A percentile compares a stretch with the other conserved stretches of the same genome.
Conservation (phyloP, 2,113 vertebrate genomes). For the Microcebus lehilahytsara region DNA sequence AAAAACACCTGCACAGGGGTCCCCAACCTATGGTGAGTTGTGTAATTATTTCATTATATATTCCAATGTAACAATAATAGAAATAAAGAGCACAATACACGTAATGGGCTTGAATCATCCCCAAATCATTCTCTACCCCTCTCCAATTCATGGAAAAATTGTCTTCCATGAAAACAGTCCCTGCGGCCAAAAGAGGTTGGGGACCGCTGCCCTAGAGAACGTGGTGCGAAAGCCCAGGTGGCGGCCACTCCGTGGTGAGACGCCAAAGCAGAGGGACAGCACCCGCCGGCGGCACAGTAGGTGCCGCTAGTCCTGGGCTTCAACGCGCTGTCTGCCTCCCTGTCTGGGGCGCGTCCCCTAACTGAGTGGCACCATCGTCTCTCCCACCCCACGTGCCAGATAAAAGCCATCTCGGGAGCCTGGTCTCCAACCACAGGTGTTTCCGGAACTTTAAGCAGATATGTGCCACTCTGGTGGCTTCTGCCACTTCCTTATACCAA, state of each 20-base stretch:
- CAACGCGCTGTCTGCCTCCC: neutral
- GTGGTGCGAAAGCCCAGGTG: neutral
- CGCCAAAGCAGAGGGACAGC: neutral
- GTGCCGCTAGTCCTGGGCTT: neutral
- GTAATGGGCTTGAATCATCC: no score
- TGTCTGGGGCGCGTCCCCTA: fast-evolving
- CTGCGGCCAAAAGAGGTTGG: no score
- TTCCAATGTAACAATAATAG: no score
- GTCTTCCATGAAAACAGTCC: no score
- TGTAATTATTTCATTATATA: no score
- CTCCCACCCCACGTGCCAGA: neutral
- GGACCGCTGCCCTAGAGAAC: neutral
- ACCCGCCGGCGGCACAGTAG: fast-evolving
- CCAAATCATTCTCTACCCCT: no score
- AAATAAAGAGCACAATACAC: no score
- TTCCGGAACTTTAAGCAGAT: neutral
- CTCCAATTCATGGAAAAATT: no score
- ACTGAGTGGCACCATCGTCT: fast-evolving
- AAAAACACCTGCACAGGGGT: neutral
- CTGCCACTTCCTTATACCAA: neutral
- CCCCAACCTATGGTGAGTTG: no score
- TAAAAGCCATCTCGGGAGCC: neutral
- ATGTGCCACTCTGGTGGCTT: neutral
- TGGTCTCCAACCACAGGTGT: neutral
- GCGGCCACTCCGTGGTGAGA: fast-evolving